Evolutionary conservation across 2,797 vertebrate species (phyloP), one percentile per base, ranked within the genome.

Genomic region (Onychomys leucogaster): DNA sequence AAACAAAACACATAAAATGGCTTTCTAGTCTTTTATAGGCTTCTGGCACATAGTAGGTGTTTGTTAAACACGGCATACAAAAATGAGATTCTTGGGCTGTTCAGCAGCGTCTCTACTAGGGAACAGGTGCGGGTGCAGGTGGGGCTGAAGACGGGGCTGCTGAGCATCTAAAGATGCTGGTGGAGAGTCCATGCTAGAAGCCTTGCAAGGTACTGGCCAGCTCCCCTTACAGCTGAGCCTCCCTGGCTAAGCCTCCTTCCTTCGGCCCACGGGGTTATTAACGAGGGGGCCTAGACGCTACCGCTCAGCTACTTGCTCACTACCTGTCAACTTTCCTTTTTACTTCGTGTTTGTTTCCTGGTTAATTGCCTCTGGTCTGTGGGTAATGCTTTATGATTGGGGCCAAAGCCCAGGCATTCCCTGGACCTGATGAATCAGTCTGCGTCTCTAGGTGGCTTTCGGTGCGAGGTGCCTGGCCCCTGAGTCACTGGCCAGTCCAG

Each of bases 311-410:
- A 19, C 67, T 69, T 71, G 82, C 75, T 96, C 57, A 59, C 29
- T 32, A 2, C 23, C 11, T 89, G 89, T 84, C 69, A 57, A 96
- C 96, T 97, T 97, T 97, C 92, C 96, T 96, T 97, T 97, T 97
- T 96, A 65, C 63, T 77, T 91, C 86, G 96, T 95, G 91, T 96
- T 97, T 98, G 91, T 94, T 96, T 78, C 86, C 89, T 25, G 4
- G 93, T 91, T 96, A 94, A 96, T 94, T 95, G 87, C 78, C 89
- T 95, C 85, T 71, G 57, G 80, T 94, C 92, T 71, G 61, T 88
- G 84, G 87, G 90, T 78, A 89, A 81, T 63, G 87, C 91, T 97
- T 97, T 96, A 97, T 97, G 90, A 90, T 73, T 95, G 94, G 92
- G 86, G 77, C 96, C 89, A 61, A 96, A 96, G 94, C 96, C 89